These are phyloP conservation scores for Esox niger DNA, from an alignment of 2,113 vertebrate genomes.

Conservation along the genomic window DNA sequence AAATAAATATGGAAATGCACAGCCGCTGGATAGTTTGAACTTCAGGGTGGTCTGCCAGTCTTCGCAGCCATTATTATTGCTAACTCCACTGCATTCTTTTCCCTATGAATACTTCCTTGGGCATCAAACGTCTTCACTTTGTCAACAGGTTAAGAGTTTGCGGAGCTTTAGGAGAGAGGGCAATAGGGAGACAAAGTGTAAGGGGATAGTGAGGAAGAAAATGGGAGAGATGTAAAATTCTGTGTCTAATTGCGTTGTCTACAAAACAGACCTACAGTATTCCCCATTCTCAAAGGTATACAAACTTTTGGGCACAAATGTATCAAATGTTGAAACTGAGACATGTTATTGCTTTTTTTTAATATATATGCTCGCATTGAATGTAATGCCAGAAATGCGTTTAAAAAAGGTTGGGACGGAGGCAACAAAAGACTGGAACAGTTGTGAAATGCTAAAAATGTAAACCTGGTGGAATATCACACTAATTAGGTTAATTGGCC, in stretches of 20 bases:
- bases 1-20: conserved; percentile 28
- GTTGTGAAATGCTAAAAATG: no score
- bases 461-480: no score
- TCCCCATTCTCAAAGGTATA: no score
- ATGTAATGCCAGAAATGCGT: no score
- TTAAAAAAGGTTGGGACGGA: no score
- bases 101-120: conserved; percentile 12
- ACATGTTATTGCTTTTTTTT: no score
- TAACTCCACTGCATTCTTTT: conserved; percentile 28
- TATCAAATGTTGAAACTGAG: no score
- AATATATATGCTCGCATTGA: no score
- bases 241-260: not conserved
- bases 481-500: no score
- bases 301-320: no score
- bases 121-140: conserved; percentile 17
- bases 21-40: conserved; percentile 40
- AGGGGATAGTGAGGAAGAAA: not conserved
- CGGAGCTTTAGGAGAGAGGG: not conserved
- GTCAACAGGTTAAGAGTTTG: conserved; percentile 16
- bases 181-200: not conserved
- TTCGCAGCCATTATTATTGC: conserved; percentile 49
- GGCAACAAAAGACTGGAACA: no score
- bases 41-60: conserved; percentile 59
- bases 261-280: not conserved
- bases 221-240: not conserved